Percentiles rank a stretch among this genome's conserved stretches.
Evolutionary conservation across 35 echinoderm and acorn worm genomes (phyloP).

Genomic region (Ptychodera flava): DNA sequence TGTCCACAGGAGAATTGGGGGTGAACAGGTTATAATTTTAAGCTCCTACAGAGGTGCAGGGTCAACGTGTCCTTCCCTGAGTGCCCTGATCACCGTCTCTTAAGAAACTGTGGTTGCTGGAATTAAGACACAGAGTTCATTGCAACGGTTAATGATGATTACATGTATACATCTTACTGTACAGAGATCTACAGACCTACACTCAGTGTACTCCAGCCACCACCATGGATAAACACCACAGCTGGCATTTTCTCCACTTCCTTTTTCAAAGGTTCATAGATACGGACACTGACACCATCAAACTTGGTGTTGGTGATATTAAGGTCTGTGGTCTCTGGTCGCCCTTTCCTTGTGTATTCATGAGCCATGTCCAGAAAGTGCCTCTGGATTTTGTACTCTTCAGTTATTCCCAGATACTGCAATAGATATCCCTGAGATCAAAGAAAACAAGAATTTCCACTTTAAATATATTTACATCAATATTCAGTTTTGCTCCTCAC

Average conservation of each 20-base stretch:
- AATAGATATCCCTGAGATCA: neutral
- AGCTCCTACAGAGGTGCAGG: no score
- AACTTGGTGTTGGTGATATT: constrained; percentile 9
- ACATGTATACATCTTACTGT: neutral
- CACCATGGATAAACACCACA: constrained; percentile 75
- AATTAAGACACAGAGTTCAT: no score
- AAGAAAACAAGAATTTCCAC: neutral
- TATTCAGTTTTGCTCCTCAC: no score
- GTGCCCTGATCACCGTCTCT: no score
- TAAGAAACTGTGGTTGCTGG: no score
- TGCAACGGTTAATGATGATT: no score
- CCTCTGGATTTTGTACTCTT: neutral
- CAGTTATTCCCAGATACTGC: neutral
- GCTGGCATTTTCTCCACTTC: constrained; percentile 21
- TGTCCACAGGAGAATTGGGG: no score
- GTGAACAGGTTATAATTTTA: no score
- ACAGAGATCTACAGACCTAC: constrained; percentile 45
- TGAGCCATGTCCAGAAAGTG: neutral
- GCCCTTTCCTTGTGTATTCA: neutral
- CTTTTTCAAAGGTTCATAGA: constrained; percentile 67
- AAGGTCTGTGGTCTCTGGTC: neutral
- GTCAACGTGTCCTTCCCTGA: no score
- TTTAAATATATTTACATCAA: neutral
- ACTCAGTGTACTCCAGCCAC: constrained; percentile 42
- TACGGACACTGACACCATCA: constrained; percentile 57